These are phyloP conservation scores for Rynchops niger DNA, from an alignment of 2,113 vertebrate genomes.

Conservation along the genomic window DNA sequence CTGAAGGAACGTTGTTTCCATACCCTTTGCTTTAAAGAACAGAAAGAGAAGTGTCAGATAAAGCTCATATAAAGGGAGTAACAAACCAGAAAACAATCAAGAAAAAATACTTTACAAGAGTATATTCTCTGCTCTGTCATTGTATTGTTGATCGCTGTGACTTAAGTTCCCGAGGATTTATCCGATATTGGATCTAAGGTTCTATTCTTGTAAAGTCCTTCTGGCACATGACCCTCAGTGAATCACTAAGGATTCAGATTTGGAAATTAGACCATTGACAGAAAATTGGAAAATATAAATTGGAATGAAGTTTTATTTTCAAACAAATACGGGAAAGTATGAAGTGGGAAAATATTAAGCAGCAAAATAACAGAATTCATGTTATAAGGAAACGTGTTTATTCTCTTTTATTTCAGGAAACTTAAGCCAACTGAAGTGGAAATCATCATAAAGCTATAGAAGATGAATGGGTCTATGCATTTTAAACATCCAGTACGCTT, in stretches of 20 bases:
- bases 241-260: background rate
- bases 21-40: background rate
- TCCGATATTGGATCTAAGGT: background rate
- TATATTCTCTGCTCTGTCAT: background rate
- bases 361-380: background rate
- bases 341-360: background rate
- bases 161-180: background rate
- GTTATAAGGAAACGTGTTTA: background rate
- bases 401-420: slow-evolving; percentile 53
- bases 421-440: background rate
- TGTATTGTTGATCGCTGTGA: background rate
- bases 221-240: background rate
- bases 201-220: background rate
- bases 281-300: background rate
- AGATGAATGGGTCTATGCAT: background rate
- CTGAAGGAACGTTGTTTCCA: background rate
- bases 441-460: background rate
- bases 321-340: background rate
- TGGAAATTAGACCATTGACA: background rate
- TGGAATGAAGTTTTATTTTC: background rate
- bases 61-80: background rate
- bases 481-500: background rate
- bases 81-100: background rate
- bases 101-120: background rate
- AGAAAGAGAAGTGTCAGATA: background rate